Conservation (phyloP, 2,113 vertebrate genomes). For the Dipodomys ordii region DNA sequence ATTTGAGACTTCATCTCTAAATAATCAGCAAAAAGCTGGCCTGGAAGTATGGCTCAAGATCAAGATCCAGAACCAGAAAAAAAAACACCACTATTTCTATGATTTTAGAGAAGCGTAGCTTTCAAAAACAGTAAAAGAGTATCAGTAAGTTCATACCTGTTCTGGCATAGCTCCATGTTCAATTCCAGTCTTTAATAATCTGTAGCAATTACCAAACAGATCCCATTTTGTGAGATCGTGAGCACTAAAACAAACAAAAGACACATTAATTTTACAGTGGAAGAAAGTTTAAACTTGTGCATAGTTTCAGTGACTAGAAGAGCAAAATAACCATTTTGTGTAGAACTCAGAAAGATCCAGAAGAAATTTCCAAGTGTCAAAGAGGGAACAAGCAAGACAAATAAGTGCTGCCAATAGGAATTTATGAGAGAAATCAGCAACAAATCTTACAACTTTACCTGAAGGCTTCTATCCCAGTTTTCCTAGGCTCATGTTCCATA, state of each 20-base stretch:
- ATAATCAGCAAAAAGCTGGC: too few relatives aligned
- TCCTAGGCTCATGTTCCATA: background rate
- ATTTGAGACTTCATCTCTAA: too few relatives aligned
- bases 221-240: conserved; percentile 99
- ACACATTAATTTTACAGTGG: conserved; percentile 67
- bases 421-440: conserved; percentile 12
- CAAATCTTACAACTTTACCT: conserved; percentile 21
- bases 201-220: conserved; percentile 98
- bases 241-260: conserved; percentile 89
- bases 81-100: background rate
- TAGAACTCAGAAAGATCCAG: conserved; percentile 37
- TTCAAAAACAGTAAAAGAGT: conserved; percentile 44
- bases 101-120: conserved; percentile 16
- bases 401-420: background rate
- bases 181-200: conserved; percentile 97
- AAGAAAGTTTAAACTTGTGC: background rate
- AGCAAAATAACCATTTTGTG: conserved; percentile 44
- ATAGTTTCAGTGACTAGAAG: conserved; percentile 28
- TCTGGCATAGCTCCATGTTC: conserved; percentile 99
- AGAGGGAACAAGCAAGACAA: background rate
- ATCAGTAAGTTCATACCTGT: conserved; percentile 88
- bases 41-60: too few relatives aligned
- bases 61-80: too few relatives aligned
- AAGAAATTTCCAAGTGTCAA: background rate
- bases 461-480: background rate